Evolutionary conservation across 2,113 vertebrate genomes (phyloP), one percentile per base, ranked within the genome.

Genomic region (Calypte anna): DNA sequence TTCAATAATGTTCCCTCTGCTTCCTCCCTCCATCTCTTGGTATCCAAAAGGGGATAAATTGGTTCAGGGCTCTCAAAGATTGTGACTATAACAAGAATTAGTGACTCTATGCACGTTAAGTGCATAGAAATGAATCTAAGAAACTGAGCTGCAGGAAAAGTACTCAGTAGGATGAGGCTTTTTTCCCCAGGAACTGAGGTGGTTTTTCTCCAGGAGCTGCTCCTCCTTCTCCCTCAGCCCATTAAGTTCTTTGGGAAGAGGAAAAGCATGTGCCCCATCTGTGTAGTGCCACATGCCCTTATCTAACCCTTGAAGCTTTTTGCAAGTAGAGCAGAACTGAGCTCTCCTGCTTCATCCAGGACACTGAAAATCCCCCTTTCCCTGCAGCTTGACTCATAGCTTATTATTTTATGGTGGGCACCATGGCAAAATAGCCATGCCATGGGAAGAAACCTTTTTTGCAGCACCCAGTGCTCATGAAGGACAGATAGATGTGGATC

Each of bases 51-150:
- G 10, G 10, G 24, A 3, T 77, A 48, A 57, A 25, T 30, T 43
- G 11, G 50, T 25, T 24, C 57, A 70, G 54, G 14, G 31, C 17
- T 94, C 53, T 48, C 3, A 3, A 40, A 38, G 57, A 73, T 84
- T 1, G 0, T 24, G 46, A 7, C 28, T 33, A 1, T 25, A 40
- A 7, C 9, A 10, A 70, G 58, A 73, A 89, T 16, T 33, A 64
- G 18, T 18, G 28, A 67, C 33, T 24, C 0, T 24, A 23, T 20
- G 12, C 24, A 86, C 9, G 11, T 0, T 14, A 36, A 53, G 9
- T 18, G 22, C 27, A 24, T 12, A 55, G 53, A 11, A 87, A 40
- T 22, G 36, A 86, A 76, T 12, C 8, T 80, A 43, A 76, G 70
- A 69, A 89, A 1, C 22, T 69, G 46, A 69, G 38, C 31, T 31